These are phyloP conservation scores for Callocephalon fimbriatum DNA, from an alignment of 2,113 vertebrate genomes.

Conservation along the genomic window DNA sequence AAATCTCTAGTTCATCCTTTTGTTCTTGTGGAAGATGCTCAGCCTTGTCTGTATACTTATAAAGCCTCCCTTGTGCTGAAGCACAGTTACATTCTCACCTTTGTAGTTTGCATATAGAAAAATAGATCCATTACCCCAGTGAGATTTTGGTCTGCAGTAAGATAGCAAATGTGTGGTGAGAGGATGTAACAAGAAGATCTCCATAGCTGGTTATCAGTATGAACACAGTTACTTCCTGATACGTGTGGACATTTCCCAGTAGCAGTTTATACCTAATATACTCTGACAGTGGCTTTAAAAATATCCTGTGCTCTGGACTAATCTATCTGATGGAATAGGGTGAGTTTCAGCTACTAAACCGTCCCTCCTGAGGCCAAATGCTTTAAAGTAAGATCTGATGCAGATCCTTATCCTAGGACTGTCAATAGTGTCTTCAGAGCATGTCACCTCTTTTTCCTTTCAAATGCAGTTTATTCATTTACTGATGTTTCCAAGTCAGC, in stretches of 20 bases:
- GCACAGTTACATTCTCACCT: not conserved
- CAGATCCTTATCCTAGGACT: conserved; percentile 44
- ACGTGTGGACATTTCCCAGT: not conserved
- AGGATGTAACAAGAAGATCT: not conserved
- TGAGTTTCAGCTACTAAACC: conserved; percentile 49
- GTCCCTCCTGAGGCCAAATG: conserved; percentile 45
- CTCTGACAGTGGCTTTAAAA: not conserved
- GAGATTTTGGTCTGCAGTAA: not conserved
- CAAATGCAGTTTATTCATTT: conserved; percentile 41
- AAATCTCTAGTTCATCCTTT: not conserved
- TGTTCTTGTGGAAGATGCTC: not conserved
- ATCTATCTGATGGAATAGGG: conserved; percentile 35
- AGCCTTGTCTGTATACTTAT: not conserved
- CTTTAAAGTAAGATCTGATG: conserved; percentile 50
- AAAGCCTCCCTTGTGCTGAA: not conserved
- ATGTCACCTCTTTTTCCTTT: not conserved
- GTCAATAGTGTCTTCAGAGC: conserved; percentile 22
- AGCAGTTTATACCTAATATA: not conserved
- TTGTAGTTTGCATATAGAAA: not conserved
- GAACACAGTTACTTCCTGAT: not conserved
- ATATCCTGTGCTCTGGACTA: not conserved
- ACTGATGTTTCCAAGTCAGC: conserved; percentile 3
- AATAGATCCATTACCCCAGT: accelerated
- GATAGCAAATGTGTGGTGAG: not conserved
- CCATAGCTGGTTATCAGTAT: not conserved